Evolutionary conservation across 2,888 invertebrate species (phyloP).

Genomic region (Pogonocherus hispidulus): DNA sequence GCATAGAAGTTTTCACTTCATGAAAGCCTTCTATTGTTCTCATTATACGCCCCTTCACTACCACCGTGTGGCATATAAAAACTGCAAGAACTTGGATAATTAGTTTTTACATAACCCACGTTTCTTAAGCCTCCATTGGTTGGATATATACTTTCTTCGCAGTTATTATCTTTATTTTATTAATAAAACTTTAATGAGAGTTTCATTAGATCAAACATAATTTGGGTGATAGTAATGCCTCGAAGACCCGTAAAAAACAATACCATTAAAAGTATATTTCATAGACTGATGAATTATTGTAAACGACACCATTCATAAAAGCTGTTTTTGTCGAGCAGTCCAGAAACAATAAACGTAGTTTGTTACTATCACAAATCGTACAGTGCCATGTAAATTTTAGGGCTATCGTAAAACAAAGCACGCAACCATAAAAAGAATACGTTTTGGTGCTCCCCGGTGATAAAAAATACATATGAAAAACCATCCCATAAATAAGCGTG

Average conservation of each 20-base stretch:
- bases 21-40: slow-evolving; percentile 26
- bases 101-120: slow-evolving; percentile 15
- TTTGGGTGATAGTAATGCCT: too few relatives aligned
- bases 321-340: background rate
- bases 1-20: slow-evolving; percentile 21
- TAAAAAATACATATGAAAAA: background rate
- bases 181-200: background rate
- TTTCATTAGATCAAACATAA: background rate
- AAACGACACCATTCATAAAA: background rate
- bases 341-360: background rate
- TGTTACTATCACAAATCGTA: background rate
- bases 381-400: background rate
- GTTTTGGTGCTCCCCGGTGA: background rate
- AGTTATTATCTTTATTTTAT: slow-evolving; percentile 8
- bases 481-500: background rate
- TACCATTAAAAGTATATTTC: too few relatives aligned
- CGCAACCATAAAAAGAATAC: background rate
- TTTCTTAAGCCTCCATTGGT: slow-evolving; percentile 6
- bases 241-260: too few relatives aligned
- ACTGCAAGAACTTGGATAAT: slow-evolving; percentile 24
- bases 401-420: background rate
- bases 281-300: too few relatives aligned
- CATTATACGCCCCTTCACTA: slow-evolving; percentile 6
- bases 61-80: slow-evolving; percentile 10
- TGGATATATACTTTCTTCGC: background rate